Evolutionary conservation across 1,140 invertebrate species (phyloP), one percentile per base, ranked within the genome.

Genomic region (Hylaeus volcanicus): DNA sequence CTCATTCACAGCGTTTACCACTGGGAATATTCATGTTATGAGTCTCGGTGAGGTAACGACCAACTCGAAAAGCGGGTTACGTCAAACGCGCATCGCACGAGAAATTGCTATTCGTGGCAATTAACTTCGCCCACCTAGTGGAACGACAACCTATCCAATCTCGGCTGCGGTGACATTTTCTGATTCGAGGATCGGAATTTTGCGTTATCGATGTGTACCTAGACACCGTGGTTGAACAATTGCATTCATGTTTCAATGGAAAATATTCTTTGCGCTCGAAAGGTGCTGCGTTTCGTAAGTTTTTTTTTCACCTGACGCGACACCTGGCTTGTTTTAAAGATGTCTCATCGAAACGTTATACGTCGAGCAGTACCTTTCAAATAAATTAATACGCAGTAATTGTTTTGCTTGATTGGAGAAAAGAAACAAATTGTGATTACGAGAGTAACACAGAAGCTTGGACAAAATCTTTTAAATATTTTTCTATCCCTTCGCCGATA

Each of bases 61-160:
- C 61, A 73, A 12, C 77, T 43, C 51, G 26, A 60, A 79, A 79
- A 71, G 71, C 53, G 11, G 15, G n/a, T 41, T n/a, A 63, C 61
- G 65, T 77, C 14, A 68, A 76, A 81, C 74, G 51, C 45, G 58
- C 14, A 6, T 53, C 48, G 55, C 79, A 56, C 56, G 65, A 81
- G 74, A 81, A 81, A 81, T 81, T 81, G 65, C 48, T 69, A 77
- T 81, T 81, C 79, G 79, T 60, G 41, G 74, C 79, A 81, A 81
- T 81, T 81, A 81, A 81, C 79, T 48, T 77, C 51, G 79, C 63
- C 48, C 65, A 56, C 43, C 77, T 73, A 79, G 70, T 79, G 77
- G 71, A 79, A 79, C 77, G 77, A 66, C 77, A 79, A 48, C 61
- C 51, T 74, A 79, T 79, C 77, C 77, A 79, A 79, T 79, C 71